phyloP scores from a whole-genome alignment of 2,113 vertebrate genomes.

The Serinus canaria region DNA sequence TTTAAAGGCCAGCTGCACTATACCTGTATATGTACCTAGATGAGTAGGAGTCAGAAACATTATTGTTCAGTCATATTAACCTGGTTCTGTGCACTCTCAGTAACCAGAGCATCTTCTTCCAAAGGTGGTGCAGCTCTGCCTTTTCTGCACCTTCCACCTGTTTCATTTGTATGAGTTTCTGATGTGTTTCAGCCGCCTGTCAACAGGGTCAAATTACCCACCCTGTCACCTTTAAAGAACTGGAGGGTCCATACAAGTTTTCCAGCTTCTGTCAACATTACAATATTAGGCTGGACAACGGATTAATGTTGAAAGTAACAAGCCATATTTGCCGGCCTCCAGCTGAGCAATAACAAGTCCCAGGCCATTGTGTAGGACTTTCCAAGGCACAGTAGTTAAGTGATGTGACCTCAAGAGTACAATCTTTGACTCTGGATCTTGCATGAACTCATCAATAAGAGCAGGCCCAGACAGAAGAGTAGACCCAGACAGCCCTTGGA shows the following conservation, averaged over 20 bases:
- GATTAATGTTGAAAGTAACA: not conserved
- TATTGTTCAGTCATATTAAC: slow-evolving; percentile 81
- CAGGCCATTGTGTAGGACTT: not conserved
- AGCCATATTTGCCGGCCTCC: not conserved
- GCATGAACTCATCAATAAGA: not conserved
- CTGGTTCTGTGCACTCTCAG: slow-evolving; percentile 69
- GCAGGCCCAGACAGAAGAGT: not conserved
- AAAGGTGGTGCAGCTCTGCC: slow-evolving; percentile 80
- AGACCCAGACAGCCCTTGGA: not conserved
- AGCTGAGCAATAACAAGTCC: not conserved
- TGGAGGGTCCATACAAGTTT: not conserved
- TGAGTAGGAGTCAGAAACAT: not conserved
- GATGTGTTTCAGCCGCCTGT: slow-evolving; percentile 80
- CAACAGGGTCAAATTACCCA: not conserved
- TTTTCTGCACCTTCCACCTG: slow-evolving; percentile 77
- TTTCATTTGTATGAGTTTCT: slow-evolving; percentile 76
- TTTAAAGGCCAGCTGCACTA: not conserved
- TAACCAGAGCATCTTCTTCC: slow-evolving; percentile 79
- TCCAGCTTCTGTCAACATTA: not conserved
- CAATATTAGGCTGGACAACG: not conserved
- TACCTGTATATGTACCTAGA: too few relatives aligned
- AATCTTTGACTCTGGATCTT: not conserved
- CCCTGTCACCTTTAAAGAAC: not conserved
- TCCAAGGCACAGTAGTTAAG: not conserved
- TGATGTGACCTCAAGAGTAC: not conserved